These are phyloP conservation scores for Frankliniella fusca DNA, from an alignment of 2,888 invertebrate species.

Conservation along the genomic window DNA sequence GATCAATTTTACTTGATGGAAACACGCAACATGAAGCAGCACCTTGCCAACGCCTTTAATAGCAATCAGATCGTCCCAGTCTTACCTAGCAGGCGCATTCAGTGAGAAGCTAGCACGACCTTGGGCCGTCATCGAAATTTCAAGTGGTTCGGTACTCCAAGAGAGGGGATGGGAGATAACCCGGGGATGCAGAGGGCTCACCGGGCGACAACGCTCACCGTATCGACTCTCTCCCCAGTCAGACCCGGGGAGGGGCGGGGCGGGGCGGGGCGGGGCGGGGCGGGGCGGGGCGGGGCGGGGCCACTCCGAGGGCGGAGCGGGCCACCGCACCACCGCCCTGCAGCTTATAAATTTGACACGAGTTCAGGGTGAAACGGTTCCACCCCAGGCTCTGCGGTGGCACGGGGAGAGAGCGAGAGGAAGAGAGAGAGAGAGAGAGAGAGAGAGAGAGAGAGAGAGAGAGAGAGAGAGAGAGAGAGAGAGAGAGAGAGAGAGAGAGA, in stretches of 20 bases:
- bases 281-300: background rate
- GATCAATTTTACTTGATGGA: too few relatives aligned
- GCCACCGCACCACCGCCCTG: background rate
- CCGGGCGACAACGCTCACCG: background rate
- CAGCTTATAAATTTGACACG: constrained; percentile 26
- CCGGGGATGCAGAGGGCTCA: background rate
- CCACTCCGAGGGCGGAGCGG: too few relatives aligned
- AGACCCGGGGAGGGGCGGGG: background rate
- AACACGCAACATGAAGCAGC: too few relatives aligned
- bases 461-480: background rate
- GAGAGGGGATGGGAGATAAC: too few relatives aligned
- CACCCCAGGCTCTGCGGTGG: background rate
- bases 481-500: background rate
- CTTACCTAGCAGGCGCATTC: too few relatives aligned
- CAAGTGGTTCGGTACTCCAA: too few relatives aligned
- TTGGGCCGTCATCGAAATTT: too few relatives aligned
- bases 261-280: background rate
- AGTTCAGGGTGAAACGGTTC: constrained; percentile 16
- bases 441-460: background rate
- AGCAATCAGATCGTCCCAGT: too few relatives aligned
- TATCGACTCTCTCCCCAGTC: background rate
- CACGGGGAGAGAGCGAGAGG: background rate
- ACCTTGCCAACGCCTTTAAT: too few relatives aligned
- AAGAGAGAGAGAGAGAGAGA: background rate
- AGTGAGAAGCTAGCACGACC: too few relatives aligned